phyloP scores from a whole-genome alignment of 2,797 vertebrate genomes.

The Lithobates sylvaticus region DNA sequence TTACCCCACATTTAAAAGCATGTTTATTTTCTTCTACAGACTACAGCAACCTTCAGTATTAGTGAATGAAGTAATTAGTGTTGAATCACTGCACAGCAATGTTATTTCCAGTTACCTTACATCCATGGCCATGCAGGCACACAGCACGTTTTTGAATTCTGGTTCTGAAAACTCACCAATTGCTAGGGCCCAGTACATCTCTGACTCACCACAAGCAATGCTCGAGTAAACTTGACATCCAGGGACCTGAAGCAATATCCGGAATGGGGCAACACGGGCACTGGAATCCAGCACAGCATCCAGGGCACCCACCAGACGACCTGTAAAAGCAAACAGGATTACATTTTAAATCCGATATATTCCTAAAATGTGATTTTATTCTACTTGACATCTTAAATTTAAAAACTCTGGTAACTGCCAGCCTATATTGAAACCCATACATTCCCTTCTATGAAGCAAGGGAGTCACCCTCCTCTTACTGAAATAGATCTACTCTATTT shows the following conservation, averaged over 20 bases:
- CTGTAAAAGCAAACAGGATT: slow-evolving; percentile 69
- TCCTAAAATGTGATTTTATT: too few relatives aligned
- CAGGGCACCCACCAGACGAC: slow-evolving; percentile 93
- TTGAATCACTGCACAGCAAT: slow-evolving; percentile 24
- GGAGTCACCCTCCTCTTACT: too few relatives aligned
- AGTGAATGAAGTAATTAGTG: slow-evolving; percentile 18
- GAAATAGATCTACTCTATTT: too few relatives aligned
- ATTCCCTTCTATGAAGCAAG: too few relatives aligned
- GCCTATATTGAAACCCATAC: too few relatives aligned
- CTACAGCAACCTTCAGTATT: background rate
- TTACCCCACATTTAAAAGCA: background rate
- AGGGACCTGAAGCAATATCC: slow-evolving; percentile 93
- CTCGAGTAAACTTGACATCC: slow-evolving; percentile 93
- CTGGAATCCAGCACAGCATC: slow-evolving; percentile 94
- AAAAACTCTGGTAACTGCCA: too few relatives aligned
- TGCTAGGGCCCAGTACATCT: slow-evolving; percentile 92
- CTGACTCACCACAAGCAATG: slow-evolving; percentile 94
- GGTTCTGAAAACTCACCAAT: slow-evolving; percentile 82
- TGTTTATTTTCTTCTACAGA: background rate
- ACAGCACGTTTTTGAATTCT: slow-evolving; percentile 71
- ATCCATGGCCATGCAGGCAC: slow-evolving; percentile 74
- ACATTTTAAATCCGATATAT: too few relatives aligned
- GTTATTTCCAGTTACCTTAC: slow-evolving; percentile 72
- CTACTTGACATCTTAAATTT: too few relatives aligned
- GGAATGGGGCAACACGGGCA: slow-evolving; percentile 89